Evolutionary conservation across 1,140 invertebrate genomes (phyloP), one percentile per base, ranked within the genome.

Genomic region (Ctenoplectra terminalis): DNA sequence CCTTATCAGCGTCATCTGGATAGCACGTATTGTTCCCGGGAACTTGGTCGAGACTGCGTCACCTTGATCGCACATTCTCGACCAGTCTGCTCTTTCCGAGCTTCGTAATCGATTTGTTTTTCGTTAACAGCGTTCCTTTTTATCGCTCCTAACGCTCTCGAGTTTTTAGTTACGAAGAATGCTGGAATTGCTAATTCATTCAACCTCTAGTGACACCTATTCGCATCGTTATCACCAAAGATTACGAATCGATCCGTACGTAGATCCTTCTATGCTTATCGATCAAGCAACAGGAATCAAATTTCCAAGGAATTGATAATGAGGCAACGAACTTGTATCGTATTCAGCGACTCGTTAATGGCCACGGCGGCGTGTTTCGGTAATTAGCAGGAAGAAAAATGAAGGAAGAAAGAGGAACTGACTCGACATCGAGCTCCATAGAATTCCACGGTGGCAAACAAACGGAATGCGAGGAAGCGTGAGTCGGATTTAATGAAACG

Each of bases 371-470:
- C 15, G 26, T 26, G 72, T 82, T 77, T 56, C 23, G 78, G 43
- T 70, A 85, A 86, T 86, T 85, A 85, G 50, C 83, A 72, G 43
- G 11, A 50, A 6, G n/a, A 71, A 78, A n/a, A 61, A 40, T n/a
- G 17, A 5, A 40, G 46, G n/a, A 79, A 50, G 43, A 71, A 70
- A 78, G n/a, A 15, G 23, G 23, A 0, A 8, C n/a, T 31, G 43
- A 9, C 6, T 34, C 56, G 58, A 58, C 46, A 52, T 52, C 23
- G 40, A 26, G 50, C 17, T 8, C 0, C 56, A 58, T n/a, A 20
- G 23, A 67, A 78, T 43, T 60, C 20, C 34, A 7, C 20, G 9
- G 31, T 1, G 29, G 46, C 31, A 13, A 56, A 26, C 34, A n/a
- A 40, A 2, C 48, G 20, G 17, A 58, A 72, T 31, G 20, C 31